These are phyloP conservation scores for Protaetia brevitarsis DNA, from an alignment of 1,140 invertebrate species.

Conservation along the genomic window DNA sequence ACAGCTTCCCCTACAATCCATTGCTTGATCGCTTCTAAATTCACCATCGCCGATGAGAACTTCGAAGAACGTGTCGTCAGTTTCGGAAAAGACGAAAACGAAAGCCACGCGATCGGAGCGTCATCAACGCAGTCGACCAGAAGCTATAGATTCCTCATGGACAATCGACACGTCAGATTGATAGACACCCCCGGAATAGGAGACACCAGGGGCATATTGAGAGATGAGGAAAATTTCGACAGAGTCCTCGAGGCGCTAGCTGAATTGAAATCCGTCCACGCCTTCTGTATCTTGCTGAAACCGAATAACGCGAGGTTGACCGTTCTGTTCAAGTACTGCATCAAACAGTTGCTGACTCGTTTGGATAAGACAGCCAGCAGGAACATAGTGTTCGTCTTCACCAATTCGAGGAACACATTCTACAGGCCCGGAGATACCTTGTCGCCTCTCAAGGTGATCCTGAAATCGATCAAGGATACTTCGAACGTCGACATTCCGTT, in stretches of 20 bases:
- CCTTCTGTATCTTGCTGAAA: constrained; percentile 39
- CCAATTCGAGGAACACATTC: constrained; percentile 35
- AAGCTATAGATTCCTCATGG: constrained; percentile 41
- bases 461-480: constrained; percentile 31
- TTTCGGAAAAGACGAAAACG: constrained; percentile 36
- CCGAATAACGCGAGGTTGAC: constrained; percentile 34
- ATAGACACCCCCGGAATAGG: constrained; percentile 41
- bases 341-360: constrained; percentile 38
- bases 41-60: constrained; percentile 36
- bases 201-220: constrained; percentile 36
- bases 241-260: constrained; percentile 37
- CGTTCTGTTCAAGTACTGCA: constrained; percentile 39
- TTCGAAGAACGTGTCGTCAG: constrained; percentile 21
- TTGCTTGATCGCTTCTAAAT: constrained; percentile 35
- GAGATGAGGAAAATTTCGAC: constrained; percentile 40
- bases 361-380: constrained; percentile 38
- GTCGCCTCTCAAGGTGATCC: constrained; percentile 27
- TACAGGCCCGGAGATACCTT: constrained; percentile 39
- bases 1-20: neutral
- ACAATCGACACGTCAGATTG: constrained; percentile 33
- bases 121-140: constrained; percentile 42
- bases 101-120: constrained; percentile 33
- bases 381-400: constrained; percentile 44
- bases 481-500: constrained; percentile 34
- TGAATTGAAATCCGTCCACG: constrained; percentile 37